Base-by-base conservation (phyloP, 2,888 invertebrate genomes). In the Eucera pruinosa region DNA sequence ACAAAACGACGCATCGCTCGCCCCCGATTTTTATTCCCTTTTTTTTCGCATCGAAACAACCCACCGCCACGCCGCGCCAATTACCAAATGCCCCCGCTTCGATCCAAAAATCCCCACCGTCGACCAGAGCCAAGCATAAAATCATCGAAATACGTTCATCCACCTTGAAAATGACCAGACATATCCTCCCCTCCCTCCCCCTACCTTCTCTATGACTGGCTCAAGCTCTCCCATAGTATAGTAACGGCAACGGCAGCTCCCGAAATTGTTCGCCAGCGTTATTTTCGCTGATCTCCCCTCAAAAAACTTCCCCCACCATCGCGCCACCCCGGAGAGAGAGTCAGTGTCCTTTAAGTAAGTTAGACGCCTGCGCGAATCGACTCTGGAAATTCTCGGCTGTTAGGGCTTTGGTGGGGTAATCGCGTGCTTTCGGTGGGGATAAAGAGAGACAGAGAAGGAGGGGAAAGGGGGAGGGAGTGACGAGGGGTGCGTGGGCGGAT, bases 331-430 rank as follows among this genome's bases (percentile, higher is more conserved):
- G 77, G 89, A 64, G 50, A 52, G 50, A 64, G 62, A 90, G 90
- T 91, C 90, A 89, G 90, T 90, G 90, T 91, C 90, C 91, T 90
- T 90, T 89, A 89, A 89, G 89, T 87, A 85, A 86, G 87, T 85
- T 86, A 84, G 78, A 87, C 89, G 89, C 86, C 75, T 89, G 90
- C 89, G 89, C 88, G 75, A 79, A 82, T 77, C 80, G 81, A 80
- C 80, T 83, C 75, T 85, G 84, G 81, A 86, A 83, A 79, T 82
- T 82, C 78, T 78, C 78, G 64, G 55, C 77, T 52, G 75, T 62
- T 65, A 43, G 20, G 20, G 2, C 13, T 13, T 39, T 18, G 11
- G 0, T 58, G 39, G n/a, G n/a, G n/a, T n/a, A n/a, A n/a, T n/a
- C n/a, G n/a, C n/a, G n/a, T n/a, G n/a, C n/a, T n/a, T n/a, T n/a